Conservation (phyloP, 2,888 invertebrate species). For the Acronicta aceris region DNA sequence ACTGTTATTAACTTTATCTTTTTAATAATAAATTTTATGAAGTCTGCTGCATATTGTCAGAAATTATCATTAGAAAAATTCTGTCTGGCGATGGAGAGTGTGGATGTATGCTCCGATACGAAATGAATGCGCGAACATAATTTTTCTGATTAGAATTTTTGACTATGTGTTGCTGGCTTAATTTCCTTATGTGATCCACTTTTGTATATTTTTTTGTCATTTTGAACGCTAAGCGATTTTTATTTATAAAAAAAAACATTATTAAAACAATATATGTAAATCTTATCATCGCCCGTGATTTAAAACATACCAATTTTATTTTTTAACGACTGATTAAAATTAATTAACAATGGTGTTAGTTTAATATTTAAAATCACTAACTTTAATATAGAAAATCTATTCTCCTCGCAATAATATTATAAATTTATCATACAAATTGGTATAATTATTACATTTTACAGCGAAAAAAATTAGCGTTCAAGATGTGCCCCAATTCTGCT, state of each 20-base stretch:
- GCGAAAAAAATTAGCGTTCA: conserved; percentile 34
- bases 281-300: too few species aligned
- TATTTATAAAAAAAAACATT: not conserved
- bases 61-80: not conserved
- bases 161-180: not conserved
- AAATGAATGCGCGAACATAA: not conserved
- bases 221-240: conserved; percentile 27
- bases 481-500: conserved; percentile 52
- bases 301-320: too few species aligned
- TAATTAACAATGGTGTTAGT: too few species aligned
- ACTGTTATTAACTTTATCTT: conserved; percentile 33
- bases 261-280: too few species aligned
- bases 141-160: not conserved
- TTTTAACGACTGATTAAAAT: too few species aligned
- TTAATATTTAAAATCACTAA: too few species aligned
- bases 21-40: conserved; percentile 14
- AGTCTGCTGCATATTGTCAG: not conserved
- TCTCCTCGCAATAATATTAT: too few species aligned
- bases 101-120: too few species aligned
- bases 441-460: too few species aligned
- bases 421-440: too few species aligned
- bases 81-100: not conserved
- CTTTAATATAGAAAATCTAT: too few species aligned
- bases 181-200: conserved; percentile 47
- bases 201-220: conserved; percentile 29